Percentiles rank a stretch among this genome's conserved stretches.
Conservation (phyloP, 1,140 invertebrate species). For the Brachionus paranguensis region DNA sequence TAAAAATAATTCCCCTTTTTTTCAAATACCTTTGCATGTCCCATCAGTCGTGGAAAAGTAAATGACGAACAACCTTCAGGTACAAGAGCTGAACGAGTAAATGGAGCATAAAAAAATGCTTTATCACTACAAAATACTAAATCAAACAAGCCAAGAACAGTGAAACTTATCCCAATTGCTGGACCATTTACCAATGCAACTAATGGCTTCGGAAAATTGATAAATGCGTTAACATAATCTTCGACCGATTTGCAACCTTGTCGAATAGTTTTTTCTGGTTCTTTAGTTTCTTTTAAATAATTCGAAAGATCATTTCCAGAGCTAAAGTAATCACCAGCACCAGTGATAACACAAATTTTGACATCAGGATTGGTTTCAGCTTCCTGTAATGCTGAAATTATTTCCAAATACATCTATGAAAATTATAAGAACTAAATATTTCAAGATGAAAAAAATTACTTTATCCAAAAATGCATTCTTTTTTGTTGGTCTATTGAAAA, state of each 20-base stretch:
- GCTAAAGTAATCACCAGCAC: slow-evolving; percentile 69
- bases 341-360: slow-evolving; percentile 66
- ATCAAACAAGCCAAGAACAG: slow-evolving; percentile 76
- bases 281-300: slow-evolving; percentile 49
- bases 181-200: slow-evolving; percentile 84
- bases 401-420: slow-evolving; percentile 64
- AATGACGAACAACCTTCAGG: slow-evolving; percentile 77
- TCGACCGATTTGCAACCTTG: neutral
- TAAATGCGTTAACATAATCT: slow-evolving; percentile 70
- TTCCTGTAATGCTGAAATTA: slow-evolving; percentile 64
- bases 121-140: slow-evolving; percentile 69
- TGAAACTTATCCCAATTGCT: slow-evolving; percentile 81
- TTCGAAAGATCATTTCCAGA: slow-evolving; percentile 79
- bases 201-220: slow-evolving; percentile 79
- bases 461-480: slow-evolving; percentile 70
- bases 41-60: slow-evolving; percentile 63
- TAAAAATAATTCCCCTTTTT: neutral
- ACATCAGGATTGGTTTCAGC: slow-evolving; percentile 64
- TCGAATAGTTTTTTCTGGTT: neutral
- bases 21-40: slow-evolving; percentile 43
- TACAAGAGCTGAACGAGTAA: slow-evolving; percentile 69
- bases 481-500: slow-evolving; percentile 61
- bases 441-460: slow-evolving; percentile 46
- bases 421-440: neutral
- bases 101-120: slow-evolving; percentile 78